These are phyloP conservation scores for Heloderma charlesbogerti DNA, from an alignment of 2,113 vertebrate genomes.

Conservation along the genomic window DNA sequence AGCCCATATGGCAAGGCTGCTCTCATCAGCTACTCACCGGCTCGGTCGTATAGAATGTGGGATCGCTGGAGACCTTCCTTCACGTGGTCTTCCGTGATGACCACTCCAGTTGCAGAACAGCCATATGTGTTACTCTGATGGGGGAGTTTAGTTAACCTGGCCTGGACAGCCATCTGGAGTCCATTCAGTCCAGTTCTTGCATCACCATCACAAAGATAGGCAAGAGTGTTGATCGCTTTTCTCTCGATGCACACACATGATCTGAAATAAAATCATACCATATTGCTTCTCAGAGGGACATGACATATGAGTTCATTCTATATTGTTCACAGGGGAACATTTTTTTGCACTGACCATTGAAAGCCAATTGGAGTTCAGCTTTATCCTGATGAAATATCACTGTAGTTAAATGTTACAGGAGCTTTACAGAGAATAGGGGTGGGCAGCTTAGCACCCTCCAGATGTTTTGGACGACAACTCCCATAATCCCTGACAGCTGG, in stretches of 20 bases:
- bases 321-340: accelerated
- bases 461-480: no score
- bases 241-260: conserved; percentile 85
- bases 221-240: conserved; percentile 90
- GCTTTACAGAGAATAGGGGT: not conserved
- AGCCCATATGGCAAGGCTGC: not conserved
- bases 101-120: conserved; percentile 61
- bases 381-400: conserved; percentile 2
- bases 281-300: not conserved
- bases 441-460: no score
- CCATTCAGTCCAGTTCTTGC: conserved; percentile 90
- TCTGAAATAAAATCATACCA: conserved; percentile 76
- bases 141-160: conserved; percentile 76
- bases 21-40: conserved; percentile 79
- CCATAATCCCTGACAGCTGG: no score
- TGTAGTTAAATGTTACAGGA: not conserved
- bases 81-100: conserved; percentile 89
- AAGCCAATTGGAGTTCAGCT: not conserved
- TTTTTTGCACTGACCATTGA: conserved; percentile 7
- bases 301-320: not conserved
- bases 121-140: conserved; percentile 31
- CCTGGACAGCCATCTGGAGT: conserved; percentile 92
- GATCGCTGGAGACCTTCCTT: conserved; percentile 96
- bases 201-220: conserved; percentile 93
- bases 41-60: conserved; percentile 96